Conservation (phyloP, 2,888 invertebrate species). For the Limulus polyphemus region DNA sequence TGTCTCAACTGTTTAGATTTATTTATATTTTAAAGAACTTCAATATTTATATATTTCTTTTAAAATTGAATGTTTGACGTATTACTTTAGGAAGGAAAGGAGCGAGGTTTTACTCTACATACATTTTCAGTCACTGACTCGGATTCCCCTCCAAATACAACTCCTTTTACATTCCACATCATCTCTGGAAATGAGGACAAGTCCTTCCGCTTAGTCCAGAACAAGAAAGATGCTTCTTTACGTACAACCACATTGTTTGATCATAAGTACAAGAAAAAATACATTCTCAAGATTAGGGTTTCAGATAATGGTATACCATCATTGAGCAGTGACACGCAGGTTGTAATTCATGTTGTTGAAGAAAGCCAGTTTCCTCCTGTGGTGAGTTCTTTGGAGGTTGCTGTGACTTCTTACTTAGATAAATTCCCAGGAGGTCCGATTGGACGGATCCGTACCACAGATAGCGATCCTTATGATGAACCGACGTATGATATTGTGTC, state of each 20-base stretch:
- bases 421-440: slow-evolving; percentile 82
- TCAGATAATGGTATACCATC: slow-evolving; percentile 89
- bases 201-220: slow-evolving; percentile 63
- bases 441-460: slow-evolving; percentile 71
- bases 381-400: slow-evolving; percentile 70
- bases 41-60: no score
- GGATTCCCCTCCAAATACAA: slow-evolving; percentile 61
- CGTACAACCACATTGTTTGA: slow-evolving; percentile 72
- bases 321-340: slow-evolving; percentile 70
- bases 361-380: slow-evolving; percentile 88
- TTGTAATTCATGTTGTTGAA: slow-evolving; percentile 64
- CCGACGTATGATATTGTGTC: slow-evolving; percentile 55
- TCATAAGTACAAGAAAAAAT: slow-evolving; percentile 65
- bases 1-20: no score
- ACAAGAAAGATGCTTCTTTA: slow-evolving; percentile 68
- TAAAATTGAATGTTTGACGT: no score
- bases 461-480: slow-evolving; percentile 83
- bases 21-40: no score
- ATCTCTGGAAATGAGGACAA: slow-evolving; percentile 72
- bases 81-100: slow-evolving; percentile 62
- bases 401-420: slow-evolving; percentile 63
- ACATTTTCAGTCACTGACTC: slow-evolving; percentile 70
- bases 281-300: slow-evolving; percentile 70
- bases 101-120: slow-evolving; percentile 63
- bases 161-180: slow-evolving; percentile 83